These are phyloP conservation scores for Anarrhichthys ocellatus DNA, from an alignment of 2,113 vertebrate genomes.

Conservation along the genomic window DNA sequence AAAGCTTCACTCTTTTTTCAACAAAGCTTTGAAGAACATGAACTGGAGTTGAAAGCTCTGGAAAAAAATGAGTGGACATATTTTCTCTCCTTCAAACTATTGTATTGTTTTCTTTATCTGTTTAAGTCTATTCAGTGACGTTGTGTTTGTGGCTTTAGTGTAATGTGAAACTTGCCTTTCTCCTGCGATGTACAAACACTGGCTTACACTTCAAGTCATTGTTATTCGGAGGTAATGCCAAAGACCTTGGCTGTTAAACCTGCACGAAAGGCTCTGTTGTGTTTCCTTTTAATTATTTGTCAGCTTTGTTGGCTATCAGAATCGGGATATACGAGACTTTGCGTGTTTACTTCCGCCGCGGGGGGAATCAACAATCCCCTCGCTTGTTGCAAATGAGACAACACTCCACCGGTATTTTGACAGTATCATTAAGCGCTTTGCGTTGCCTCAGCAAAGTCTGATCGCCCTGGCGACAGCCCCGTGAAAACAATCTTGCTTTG, in stretches of 20 bases:
- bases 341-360: background rate
- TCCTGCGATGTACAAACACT: background rate
- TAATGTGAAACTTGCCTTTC: background rate
- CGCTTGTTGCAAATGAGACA: conserved; percentile 16
- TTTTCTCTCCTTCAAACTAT: background rate
- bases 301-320: conserved; percentile 12
- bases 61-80: background rate
- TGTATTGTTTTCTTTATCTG: background rate
- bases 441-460: conserved; percentile 34
- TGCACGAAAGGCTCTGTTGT: background rate
- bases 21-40: background rate
- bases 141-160: background rate
- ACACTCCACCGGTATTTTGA: conserved; percentile 27
- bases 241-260: background rate
- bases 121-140: background rate
- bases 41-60: background rate
- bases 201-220: background rate
- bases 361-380: conserved; percentile 19
- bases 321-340: conserved; percentile 1
- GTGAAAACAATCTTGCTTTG: conserved; percentile 82
- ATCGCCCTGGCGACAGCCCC: conserved; percentile 61
- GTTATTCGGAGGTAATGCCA: background rate
- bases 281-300: conserved; percentile 32
- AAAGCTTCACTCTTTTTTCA: no score
- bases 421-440: conserved; percentile 21